phyloP scores from a whole-genome alignment of 2,797 vertebrate species.

The Sebastes hopkinsi region DNA sequence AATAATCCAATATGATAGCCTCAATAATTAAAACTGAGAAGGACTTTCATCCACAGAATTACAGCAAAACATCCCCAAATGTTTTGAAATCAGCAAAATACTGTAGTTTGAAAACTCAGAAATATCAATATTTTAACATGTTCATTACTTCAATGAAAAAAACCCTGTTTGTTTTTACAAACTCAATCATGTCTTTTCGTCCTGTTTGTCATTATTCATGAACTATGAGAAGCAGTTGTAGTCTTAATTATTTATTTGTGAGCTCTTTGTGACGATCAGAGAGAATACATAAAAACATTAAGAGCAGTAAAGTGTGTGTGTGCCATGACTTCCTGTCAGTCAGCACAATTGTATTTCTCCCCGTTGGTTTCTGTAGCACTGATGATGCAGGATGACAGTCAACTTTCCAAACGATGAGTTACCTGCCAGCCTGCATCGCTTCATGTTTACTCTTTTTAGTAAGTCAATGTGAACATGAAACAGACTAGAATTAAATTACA shows the following conservation, averaged over 20 bases:
- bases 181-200: not conserved
- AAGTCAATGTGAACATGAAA: not conserved
- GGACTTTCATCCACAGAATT: slow-evolving; percentile 21
- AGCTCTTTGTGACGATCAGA: not conserved
- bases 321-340: not conserved
- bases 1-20: slow-evolving; percentile 8
- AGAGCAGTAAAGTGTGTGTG: not conserved
- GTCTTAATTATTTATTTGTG: not conserved
- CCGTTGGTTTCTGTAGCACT: not conserved
- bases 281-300: not conserved
- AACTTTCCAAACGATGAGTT: not conserved
- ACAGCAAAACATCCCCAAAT: slow-evolving; percentile 6
- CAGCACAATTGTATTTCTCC: not conserved
- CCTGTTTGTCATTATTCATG: not conserved
- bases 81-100: not conserved
- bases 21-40: not conserved
- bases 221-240: not conserved
- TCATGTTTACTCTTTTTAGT: not conserved
- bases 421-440: not conserved
- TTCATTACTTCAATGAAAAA: not conserved
- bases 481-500: not conserved
- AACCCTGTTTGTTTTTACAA: not conserved
- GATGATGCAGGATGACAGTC: not conserved
- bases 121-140: not conserved
- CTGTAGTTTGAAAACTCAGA: not conserved